A percentile compares a stretch with the other conserved stretches of the same genome.
Conservation (phyloP, 2,888 invertebrate genomes). For the Frankliniella fusca region DNA sequence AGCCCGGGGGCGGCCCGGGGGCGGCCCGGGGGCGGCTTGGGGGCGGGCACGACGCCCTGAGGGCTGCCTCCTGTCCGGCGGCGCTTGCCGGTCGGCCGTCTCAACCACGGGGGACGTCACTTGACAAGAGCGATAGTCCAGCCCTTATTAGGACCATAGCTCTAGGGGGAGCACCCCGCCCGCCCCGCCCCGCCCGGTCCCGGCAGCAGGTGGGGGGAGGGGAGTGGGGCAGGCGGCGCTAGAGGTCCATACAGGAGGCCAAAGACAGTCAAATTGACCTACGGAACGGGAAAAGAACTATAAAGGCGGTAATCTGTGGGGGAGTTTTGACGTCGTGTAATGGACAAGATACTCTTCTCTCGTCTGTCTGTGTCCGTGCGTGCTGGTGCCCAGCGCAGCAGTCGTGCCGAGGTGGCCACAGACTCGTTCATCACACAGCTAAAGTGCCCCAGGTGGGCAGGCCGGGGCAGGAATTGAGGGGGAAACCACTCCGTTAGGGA, state of each 20-base stretch:
- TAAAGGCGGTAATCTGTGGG: too few relatives aligned
- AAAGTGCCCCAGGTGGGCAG: neutral
- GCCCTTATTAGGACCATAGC: neutral
- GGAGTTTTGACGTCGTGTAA: too few relatives aligned
- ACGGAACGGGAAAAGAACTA: too few relatives aligned
- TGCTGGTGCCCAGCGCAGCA: neutral
- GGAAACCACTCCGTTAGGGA: neutral
- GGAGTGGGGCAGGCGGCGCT: too few relatives aligned
- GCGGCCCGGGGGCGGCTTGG: neutral
- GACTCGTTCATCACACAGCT: constrained; percentile 10
- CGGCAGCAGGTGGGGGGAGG: too few relatives aligned
- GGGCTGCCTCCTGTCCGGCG: neutral
- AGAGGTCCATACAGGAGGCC: too few relatives aligned
- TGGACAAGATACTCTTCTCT: too few relatives aligned
- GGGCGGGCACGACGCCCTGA: neutral
- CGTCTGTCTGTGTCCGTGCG: neutral
- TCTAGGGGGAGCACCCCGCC: neutral
- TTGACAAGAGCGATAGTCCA: constrained; percentile 4
- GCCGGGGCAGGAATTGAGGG: neutral
- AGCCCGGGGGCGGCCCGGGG: neutral
- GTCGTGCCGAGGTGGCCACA: neutral
- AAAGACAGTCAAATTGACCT: too few relatives aligned
- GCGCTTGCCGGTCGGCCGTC: neutral
- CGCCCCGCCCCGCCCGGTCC: too few relatives aligned
- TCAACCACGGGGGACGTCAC: neutral